phyloP scores from a whole-genome alignment of 2,797 vertebrate species.

The Champsocephalus esox region DNA sequence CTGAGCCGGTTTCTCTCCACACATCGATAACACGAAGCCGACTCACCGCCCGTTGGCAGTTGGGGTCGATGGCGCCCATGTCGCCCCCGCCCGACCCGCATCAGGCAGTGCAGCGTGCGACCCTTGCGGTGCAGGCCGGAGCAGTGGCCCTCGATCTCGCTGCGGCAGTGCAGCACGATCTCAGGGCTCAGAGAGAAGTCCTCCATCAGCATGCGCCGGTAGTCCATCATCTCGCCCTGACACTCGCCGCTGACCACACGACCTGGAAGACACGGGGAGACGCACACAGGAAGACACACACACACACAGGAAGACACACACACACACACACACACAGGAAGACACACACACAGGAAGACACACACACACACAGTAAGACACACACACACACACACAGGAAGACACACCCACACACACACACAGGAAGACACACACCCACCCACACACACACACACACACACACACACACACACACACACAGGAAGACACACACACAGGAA shows the following conservation, averaged over 20 bases:
- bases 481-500: too few relatives aligned
- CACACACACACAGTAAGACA: too few relatives aligned
- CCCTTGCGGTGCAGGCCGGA: slow-evolving; percentile 96
- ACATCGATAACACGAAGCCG: not conserved
- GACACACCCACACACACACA: too few relatives aligned
- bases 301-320: too few relatives aligned
- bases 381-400: too few relatives aligned
- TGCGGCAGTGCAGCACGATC: slow-evolving; percentile 95
- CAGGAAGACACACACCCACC: too few relatives aligned
- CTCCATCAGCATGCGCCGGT: slow-evolving; percentile 98
- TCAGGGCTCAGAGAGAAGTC: slow-evolving; percentile 97
- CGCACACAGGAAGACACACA: not conserved
- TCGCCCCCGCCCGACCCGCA: slow-evolving; percentile 92
- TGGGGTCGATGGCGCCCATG: slow-evolving; percentile 87
- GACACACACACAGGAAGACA: too few relatives aligned
- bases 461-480: too few relatives aligned
- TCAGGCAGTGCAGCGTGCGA: slow-evolving; percentile 96
- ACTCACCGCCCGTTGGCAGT: slow-evolving; percentile 94
- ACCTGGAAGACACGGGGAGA: slow-evolving; percentile 76
- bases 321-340: too few relatives aligned
- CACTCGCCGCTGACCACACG: slow-evolving; percentile 95
- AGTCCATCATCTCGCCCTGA: slow-evolving; percentile 98
- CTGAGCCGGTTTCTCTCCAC: too few relatives aligned
- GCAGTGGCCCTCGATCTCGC: slow-evolving; percentile 95
- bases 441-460: too few relatives aligned